phyloP scores from a whole-genome alignment of 2,113 vertebrate species.

The Zosterops borbonicus region DNA sequence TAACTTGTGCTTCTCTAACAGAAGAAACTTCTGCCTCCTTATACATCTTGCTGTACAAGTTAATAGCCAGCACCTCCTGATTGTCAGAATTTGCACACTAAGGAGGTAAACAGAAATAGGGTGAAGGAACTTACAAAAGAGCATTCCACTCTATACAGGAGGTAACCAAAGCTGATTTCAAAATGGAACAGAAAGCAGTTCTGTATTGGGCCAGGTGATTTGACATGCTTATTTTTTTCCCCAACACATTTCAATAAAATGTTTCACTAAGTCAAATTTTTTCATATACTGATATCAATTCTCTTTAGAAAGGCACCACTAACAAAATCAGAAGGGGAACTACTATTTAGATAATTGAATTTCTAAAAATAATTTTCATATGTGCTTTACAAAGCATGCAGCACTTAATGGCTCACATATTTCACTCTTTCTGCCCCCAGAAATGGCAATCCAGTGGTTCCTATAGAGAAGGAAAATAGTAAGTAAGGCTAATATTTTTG shows the following conservation, averaged over 20 bases:
- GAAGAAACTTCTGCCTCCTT: neutral
- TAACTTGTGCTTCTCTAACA: neutral
- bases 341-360: neutral
- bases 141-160: neutral
- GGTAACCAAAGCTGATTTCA: neutral
- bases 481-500: conserved; percentile 51
- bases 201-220: neutral
- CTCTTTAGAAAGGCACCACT: neutral
- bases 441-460: conserved; percentile 83
- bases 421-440: conserved; percentile 73
- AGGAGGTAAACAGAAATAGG: neutral
- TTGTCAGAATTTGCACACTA: neutral
- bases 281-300: neutral
- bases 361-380: neutral
- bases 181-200: neutral
- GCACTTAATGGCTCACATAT: conserved; percentile 11
- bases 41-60: neutral
- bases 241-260: neutral
- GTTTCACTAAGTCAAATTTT: neutral
- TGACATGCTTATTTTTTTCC: neutral
- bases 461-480: conserved; percentile 84
- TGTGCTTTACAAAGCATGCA: conserved; percentile 24
- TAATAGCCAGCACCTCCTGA: neutral
- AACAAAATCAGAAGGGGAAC: neutral
- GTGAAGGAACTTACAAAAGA: neutral